Base-by-base conservation (phyloP, 2,888 invertebrate genomes). In the Cryptosula pallasiana region DNA sequence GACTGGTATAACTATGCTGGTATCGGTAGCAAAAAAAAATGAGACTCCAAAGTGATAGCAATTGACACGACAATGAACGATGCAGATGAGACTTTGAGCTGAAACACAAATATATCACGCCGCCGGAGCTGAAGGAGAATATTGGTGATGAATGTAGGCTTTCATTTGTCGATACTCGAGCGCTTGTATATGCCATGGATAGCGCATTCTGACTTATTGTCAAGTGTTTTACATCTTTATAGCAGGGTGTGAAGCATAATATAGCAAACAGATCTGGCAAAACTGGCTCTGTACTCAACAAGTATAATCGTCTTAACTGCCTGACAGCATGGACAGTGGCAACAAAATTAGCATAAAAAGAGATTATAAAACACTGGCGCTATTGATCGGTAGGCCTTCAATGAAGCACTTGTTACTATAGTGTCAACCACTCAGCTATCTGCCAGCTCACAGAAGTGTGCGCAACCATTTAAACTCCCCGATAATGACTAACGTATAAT, bases 311-410 rank as follows among this genome's bases (percentile, higher is more conserved):
- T 63, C 63, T 63, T 63, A 63, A 63, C 63, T 34, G 27, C 63
- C 63, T 63, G 63, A 63, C 63, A 63, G 25, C 63, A 32, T 63
- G 63, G 63, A 63, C 63, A 63, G 63, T 63, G 63, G 63, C 63
- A 63, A 63, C 63, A 63, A 63, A 63, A 63, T 63, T 63, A 63
- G 63, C 63, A 63, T 63, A 63, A 63, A 63, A 63, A 63, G 63
- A 63, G 63, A 63, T 63, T 63, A 63, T 32, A 63, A 63, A 63
- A 63, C 9, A 63, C 63, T 63, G 27, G 63, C 27, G 20, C 63
- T 63, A 63, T 63, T 63, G 63, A 63, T 63, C 63, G 3, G 32
- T 34, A 63, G 27, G 63, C 32, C 63, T 25, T 63, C 63, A 63
- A 32, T 27, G 27, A 9, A 63, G 32, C 63, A 63, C 63, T 63